Base-by-base conservation (phyloP, 2,888 invertebrate species). In the Epinotia ramella region DNA sequence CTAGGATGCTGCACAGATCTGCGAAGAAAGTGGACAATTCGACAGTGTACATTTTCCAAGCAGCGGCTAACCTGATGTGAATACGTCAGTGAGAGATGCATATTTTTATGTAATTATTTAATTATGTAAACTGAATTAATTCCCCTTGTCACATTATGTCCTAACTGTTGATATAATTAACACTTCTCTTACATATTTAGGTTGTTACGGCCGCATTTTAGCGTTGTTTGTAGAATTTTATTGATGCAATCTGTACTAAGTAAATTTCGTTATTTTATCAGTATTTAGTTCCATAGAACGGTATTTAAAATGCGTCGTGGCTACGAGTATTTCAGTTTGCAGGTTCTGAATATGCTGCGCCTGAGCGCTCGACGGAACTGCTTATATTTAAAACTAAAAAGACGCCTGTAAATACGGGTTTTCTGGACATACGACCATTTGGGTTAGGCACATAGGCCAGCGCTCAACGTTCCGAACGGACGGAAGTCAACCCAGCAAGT, bases 401-500 rank as follows among this genome's bases (percentile, higher is more conserved):
- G 5, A 53, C 5, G 53, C 18, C 6, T 12, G n/a, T 0, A 33
- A 2, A 66, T 1, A 28, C 5, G 18, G n/a, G 3, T 18, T 6
- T 5, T 12, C 5, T 18, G 12, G 28, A 53, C 11, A 53, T 66
- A 66, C n/a, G 66, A 20, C 66, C n/a, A 28, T 56, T 56, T 24
- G 66, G 1, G 33, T n/a, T 0, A 12, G 28, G n/a, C 16, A 24
- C 13, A 24, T 28, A 59, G 13, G 20, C 18, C 80, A 63, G 78
- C 81, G 81, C 78, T 73, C 78, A 83, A 80, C 82, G 83, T 77
- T 82, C 80, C 84, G 84, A 81, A 83, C 82, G 83, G 83, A 79
- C 89, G 90, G 89, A 89, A 89, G 89, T 88, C 85, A 86, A 83
- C 83, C 84, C 87, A 80, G 86, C 87, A 88, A 89, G 90, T 90